Evolutionary conservation across 2,888 invertebrate species (phyloP).

Genomic region (Ceriagrion tenellum): DNA sequence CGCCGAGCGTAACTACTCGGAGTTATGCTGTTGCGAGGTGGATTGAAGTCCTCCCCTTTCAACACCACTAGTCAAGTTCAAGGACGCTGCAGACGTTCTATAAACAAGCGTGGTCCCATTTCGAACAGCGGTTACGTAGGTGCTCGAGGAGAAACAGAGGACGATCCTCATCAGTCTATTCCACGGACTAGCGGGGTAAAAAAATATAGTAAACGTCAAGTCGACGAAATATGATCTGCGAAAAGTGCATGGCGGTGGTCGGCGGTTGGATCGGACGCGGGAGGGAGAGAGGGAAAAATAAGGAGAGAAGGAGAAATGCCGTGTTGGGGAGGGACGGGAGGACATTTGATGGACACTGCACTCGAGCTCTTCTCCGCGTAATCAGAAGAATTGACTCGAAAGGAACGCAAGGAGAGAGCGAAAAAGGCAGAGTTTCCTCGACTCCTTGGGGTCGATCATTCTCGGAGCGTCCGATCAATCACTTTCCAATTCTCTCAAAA

Average conservation of each 20-base stretch:
- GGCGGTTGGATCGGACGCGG: neutral
- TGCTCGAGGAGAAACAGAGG: slow-evolving; percentile 18
- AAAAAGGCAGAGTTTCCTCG: too few species aligned
- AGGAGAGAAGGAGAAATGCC: neutral
- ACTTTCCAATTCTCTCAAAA: too few species aligned
- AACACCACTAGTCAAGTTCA: neutral
- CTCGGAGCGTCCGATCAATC: too few species aligned
- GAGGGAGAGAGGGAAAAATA: neutral
- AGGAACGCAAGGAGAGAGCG: neutral
- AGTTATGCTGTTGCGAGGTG: neutral
- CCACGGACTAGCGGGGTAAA: neutral
- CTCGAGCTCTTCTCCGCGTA: too few species aligned
- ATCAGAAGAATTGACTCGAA: too few species aligned
- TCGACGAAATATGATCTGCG: neutral
- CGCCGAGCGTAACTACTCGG: neutral
- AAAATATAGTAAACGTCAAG: neutral
- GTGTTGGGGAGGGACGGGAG: too few species aligned
- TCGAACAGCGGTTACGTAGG: neutral
- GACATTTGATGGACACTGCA: neutral
- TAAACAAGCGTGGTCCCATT: neutral
- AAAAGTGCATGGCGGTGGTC: neutral
- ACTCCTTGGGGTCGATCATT: too few species aligned
- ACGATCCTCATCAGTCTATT: neutral
- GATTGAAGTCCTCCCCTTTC: neutral
- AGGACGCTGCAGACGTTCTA: neutral